These are phyloP conservation scores for Manis javanica DNA, from an alignment of 2,797 vertebrate genomes.

Conservation along the genomic window DNA sequence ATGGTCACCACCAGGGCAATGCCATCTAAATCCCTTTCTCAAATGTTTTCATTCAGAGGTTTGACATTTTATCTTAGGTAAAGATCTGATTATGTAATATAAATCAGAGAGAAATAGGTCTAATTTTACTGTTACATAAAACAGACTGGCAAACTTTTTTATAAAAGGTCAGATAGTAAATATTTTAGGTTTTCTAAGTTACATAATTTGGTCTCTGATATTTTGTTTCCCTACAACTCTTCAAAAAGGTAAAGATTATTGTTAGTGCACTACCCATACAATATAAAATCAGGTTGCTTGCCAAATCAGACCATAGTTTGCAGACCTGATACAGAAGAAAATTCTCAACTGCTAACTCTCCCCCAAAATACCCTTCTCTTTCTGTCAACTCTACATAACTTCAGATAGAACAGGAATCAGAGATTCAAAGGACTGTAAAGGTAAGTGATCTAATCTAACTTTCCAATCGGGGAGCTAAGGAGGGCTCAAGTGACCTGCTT, in stretches of 20 bases:
- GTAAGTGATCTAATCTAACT: not conserved
- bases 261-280: not conserved
- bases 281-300: not conserved
- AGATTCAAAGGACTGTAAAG: not conserved
- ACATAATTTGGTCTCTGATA: not conserved
- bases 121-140: not conserved
- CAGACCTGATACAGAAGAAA: not conserved
- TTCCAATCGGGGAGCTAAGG: not conserved
- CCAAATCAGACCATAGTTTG: not conserved
- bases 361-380: not conserved
- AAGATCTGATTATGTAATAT: not conserved
- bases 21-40: not conserved
- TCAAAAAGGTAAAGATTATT: conserved; percentile 9
- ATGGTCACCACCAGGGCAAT: not conserved
- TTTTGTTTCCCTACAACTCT: not conserved
- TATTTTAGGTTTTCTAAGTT: not conserved
- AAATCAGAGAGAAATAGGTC: not conserved
- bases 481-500: not conserved
- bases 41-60: not conserved
- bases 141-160: not conserved
- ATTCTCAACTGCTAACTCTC: not conserved
- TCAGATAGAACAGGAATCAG: not conserved
- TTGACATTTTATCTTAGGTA: not conserved
- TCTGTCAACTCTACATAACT: not conserved
- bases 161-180: not conserved